Evolutionary conservation across 2,888 invertebrate species (phyloP), one percentile per base, ranked within the genome.

Genomic region (Labia minor): DNA sequence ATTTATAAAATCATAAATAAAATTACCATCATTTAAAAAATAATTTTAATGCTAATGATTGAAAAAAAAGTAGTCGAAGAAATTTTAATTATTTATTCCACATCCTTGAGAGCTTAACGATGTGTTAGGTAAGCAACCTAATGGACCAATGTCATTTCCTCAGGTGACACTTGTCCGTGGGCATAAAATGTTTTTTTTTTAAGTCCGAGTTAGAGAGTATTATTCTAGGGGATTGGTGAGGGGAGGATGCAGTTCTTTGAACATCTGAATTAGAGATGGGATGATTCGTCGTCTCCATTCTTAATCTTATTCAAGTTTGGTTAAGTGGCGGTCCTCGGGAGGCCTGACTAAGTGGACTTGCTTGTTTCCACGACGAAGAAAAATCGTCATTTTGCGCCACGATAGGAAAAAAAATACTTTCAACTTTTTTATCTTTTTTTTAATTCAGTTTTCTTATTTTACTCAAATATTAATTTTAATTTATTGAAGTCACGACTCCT

Each of bases 351-450:
- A 80, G 80, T 80, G 79, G 77, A 79, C 78, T 80, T 80, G 77
- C 79, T 80, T 80, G 80, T 80, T 79, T 77, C 76, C 74, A 73
- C 75, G 80, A 79, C 79, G 78, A 77, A 79, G 80, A 80, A 78
- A 80, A 80, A 80, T 80, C 78, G 78, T 78, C 78, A 78, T 78
- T 78, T 77, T 76, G 77, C 78, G 77, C 77, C 76, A 76, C 77
- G 75, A 75, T 76, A 75, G 76, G 75, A 75, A 75, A 75, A 71
- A 73, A 75, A n/a, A n/a, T n/a, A 18, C 66, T 33, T 62, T 21
- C 66, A 49, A 3, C 49, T 14, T 49, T 49, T 49, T 49, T 49
- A 8, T 33, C 19, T 21, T 19, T 61, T 62, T 6, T 61, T 19
- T 49, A 49, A 49, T 49, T 49, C 49, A 49, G 49, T 49, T 49